These are phyloP conservation scores for Corapipo altera DNA, from an alignment of 2,113 vertebrate species.

Conservation along the genomic window DNA sequence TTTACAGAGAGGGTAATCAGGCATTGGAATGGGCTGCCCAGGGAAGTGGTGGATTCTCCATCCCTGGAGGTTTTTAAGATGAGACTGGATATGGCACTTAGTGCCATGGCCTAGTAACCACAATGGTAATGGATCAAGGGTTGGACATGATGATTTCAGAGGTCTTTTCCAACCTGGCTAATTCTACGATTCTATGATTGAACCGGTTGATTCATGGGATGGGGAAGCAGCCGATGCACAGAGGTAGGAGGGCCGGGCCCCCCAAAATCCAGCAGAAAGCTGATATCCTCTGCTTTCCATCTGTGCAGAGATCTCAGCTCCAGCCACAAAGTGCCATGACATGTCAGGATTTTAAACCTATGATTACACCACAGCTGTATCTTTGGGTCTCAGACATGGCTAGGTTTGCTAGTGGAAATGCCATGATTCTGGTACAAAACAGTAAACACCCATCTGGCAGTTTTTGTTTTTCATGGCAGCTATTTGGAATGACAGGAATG, in stretches of 20 bases:
- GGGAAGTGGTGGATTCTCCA: no score
- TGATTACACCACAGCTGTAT: not conserved
- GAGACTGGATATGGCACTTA: no score
- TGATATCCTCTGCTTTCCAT: rapidly evolving
- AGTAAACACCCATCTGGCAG: not conserved
- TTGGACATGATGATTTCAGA: no score
- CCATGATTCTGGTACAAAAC: not conserved
- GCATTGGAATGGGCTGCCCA: no score
- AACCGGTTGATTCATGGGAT: not conserved
- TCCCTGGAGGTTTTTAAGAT: no score
- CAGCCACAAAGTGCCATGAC: rapidly evolving
- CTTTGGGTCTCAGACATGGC: not conserved
- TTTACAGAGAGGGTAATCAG: no score
- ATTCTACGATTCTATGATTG: not conserved
- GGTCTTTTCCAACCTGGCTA: no score
- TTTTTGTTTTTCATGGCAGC: not conserved
- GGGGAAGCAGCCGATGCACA: not conserved
- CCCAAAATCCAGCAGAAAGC: not conserved
- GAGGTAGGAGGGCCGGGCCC: rapidly evolving
- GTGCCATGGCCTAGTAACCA: no score
- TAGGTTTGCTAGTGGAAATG: not conserved
- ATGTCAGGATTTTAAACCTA: not conserved
- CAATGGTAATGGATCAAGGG: no score
- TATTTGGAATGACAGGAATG: not conserved
- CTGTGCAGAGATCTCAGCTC: not conserved